These are phyloP conservation scores for Coregonus suidteri DNA, from an alignment of 2,797 vertebrate species.

Conservation along the genomic window DNA sequence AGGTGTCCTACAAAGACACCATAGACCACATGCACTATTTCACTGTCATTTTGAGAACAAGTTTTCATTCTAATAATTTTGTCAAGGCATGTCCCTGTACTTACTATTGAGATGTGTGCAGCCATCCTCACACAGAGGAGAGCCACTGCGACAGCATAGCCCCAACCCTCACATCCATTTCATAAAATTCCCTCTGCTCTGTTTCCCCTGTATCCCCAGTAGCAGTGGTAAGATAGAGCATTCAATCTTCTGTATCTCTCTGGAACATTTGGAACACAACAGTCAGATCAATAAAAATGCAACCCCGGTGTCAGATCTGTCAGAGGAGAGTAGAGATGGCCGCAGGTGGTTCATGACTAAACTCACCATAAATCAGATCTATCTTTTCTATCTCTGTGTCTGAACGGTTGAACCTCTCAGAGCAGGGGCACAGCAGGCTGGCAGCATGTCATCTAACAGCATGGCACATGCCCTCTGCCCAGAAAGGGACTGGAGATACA, in stretches of 20 bases:
- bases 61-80: not conserved
- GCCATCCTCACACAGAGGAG: not conserved
- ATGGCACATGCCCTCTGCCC: not conserved
- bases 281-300: constrained; percentile 67
- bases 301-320: constrained; percentile 36
- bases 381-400: constrained; percentile 21
- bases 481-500: not conserved
- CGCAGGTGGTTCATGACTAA: constrained; percentile 39
- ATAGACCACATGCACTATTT: not conserved
- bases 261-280: constrained; percentile 39
- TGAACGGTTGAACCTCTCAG: constrained; percentile 10
- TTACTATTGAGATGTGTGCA: not conserved
- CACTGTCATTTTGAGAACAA: not conserved
- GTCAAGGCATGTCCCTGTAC: not conserved
- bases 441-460: not conserved
- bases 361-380: constrained; percentile 51
- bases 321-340: constrained; percentile 23
- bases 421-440: not conserved
- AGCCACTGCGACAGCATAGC: not conserved
- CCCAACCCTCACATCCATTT: constrained; percentile 54
- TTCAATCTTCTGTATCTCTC: constrained; percentile 62
- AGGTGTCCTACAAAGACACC: too few species aligned
- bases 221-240: constrained; percentile 52
- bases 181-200: constrained; percentile 17
- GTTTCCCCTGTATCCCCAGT: constrained; percentile 14